Conservation (phyloP, 2,113 vertebrate species). For the Mesoclemmys tuberculata region DNA sequence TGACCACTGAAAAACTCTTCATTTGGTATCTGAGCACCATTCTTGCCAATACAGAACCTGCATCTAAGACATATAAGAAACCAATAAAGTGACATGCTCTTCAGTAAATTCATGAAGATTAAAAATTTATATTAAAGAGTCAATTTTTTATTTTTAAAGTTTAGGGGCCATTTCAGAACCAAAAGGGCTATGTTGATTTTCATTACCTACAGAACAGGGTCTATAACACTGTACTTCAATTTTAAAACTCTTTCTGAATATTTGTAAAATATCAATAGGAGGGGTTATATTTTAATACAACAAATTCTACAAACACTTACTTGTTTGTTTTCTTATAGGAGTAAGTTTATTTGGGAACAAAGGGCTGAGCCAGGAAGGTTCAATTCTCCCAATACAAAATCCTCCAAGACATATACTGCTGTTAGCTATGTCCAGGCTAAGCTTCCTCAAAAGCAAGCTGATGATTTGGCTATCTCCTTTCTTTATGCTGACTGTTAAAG, state of each 20-base stretch:
- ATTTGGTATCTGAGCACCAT: conserved; percentile 86
- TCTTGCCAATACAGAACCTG: conserved; percentile 84
- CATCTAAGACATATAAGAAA: conserved; percentile 74
- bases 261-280: not conserved
- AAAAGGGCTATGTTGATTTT: not conserved
- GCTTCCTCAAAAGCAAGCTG: conserved; percentile 87
- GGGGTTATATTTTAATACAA: not conserved
- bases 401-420: conserved; percentile 93
- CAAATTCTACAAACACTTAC: conserved; percentile 65
- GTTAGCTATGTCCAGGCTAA: conserved; percentile 90
- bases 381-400: conserved; percentile 88
- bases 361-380: conserved; percentile 90
- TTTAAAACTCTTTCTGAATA: not conserved
- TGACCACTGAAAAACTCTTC: conserved; percentile 71
- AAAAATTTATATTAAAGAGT: not conserved
- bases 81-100: not conserved
- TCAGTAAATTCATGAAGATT: not conserved
- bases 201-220: not conserved
- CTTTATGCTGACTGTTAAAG: conserved; percentile 85
- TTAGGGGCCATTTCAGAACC: not conserved
- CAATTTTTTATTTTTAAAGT: not conserved
- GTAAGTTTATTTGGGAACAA: conserved; percentile 85
- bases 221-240: not conserved
- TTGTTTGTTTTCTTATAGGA: conserved; percentile 74
- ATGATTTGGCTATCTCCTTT: conserved; percentile 84